Evolutionary conservation across 2,888 invertebrate genomes (phyloP).

Genomic region (Spialia ferax): DNA sequence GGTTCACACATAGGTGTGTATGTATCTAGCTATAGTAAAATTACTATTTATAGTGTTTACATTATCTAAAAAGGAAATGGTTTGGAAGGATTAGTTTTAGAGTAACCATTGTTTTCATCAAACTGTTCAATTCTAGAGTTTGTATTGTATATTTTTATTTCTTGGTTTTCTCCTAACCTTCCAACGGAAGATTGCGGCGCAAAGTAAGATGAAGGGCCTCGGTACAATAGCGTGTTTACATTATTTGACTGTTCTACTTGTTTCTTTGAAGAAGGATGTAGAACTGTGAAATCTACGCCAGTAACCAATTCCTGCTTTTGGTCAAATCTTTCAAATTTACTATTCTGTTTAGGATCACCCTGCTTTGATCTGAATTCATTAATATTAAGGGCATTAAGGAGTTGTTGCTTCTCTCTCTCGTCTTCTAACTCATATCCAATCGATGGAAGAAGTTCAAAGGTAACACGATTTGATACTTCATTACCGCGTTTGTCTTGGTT

Average conservation of each 20-base stretch:
- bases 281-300: conserved; percentile 62
- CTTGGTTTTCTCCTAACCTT: conserved; percentile 57
- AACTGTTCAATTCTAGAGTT: conserved; percentile 72
- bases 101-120: conserved; percentile 65
- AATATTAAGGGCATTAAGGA: conserved; percentile 67
- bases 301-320: conserved; percentile 51
- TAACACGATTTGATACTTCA: conserved; percentile 51
- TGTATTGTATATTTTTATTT: conserved; percentile 50
- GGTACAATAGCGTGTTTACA: conserved; percentile 60
- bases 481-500: conserved; percentile 30
- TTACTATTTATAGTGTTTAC: neutral
- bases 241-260: conserved; percentile 53
- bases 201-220: conserved; percentile 77
- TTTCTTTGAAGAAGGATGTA: conserved; percentile 58
- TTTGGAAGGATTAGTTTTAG: conserved; percentile 61
- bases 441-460: conserved; percentile 73
- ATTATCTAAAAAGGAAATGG: conserved; percentile 58
- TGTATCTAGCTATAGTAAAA: neutral
- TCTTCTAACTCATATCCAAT: conserved; percentile 71
- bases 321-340: conserved; percentile 51
- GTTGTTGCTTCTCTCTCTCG: conserved; percentile 68
- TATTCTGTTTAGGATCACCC: conserved; percentile 60
- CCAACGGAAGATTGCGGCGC: conserved; percentile 77
- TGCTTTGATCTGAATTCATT: conserved; percentile 55
- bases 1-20: no score